phyloP scores from a whole-genome alignment of 1,140 invertebrate species.

The Drosophila bocqueti region DNA sequence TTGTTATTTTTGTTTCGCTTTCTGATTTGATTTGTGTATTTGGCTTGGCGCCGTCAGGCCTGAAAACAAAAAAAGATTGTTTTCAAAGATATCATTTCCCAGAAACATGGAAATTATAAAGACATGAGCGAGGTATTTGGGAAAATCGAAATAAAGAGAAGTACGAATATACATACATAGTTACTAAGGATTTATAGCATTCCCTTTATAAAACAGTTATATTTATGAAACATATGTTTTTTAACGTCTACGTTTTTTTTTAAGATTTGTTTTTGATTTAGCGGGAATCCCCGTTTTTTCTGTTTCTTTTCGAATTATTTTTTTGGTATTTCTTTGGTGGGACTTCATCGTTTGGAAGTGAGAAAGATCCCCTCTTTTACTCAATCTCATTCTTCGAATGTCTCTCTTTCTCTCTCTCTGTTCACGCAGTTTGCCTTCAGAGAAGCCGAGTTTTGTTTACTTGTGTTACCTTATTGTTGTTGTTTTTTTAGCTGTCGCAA shows the following conservation, averaged over 20 bases:
- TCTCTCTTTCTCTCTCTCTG: background rate
- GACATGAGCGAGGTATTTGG: background rate
- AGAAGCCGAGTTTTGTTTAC: constrained; percentile 50
- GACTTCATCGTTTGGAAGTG: background rate
- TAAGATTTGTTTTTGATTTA: background rate
- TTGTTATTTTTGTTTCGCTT: constrained; percentile 48
- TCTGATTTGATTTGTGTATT: constrained; percentile 47
- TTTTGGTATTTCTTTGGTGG: background rate
- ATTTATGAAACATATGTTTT: background rate
- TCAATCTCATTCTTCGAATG: background rate
- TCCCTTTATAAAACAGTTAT: background rate
- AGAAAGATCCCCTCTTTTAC: constrained; percentile 21
- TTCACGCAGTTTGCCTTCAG: constrained; percentile 46
- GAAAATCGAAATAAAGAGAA: background rate
- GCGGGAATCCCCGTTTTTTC: background rate
- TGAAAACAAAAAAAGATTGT: constrained; percentile 1
- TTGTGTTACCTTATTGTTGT: constrained; percentile 14
- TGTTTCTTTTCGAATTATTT: background rate
- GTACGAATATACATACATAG: no score
- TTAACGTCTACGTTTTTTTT: background rate
- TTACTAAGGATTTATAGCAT: background rate
- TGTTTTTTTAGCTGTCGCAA: constrained; percentile 50
- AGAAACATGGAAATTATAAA: constrained; percentile 7
- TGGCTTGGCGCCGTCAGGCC: constrained; percentile 6
- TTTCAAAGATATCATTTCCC: constrained; percentile 16